phyloP scores from a whole-genome alignment of 2,113 vertebrate species.

The Lamprologus sp. region DNA sequence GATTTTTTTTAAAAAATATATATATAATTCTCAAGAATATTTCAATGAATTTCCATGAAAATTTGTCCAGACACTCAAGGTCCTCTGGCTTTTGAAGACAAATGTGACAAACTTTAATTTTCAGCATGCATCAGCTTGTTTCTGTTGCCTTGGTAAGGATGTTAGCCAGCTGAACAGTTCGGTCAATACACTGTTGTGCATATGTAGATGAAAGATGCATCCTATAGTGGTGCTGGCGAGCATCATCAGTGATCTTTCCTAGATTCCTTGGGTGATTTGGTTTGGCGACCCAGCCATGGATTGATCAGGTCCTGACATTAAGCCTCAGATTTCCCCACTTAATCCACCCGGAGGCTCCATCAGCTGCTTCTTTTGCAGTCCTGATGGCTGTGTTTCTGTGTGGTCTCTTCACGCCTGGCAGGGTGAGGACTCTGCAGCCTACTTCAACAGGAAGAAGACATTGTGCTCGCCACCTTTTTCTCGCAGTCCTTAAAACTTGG shows the following conservation, averaged over 20 bases:
- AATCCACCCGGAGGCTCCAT: not conserved
- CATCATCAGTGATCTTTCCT: not conserved
- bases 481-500: not conserved
- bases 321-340: not conserved
- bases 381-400: not conserved
- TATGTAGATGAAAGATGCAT: not conserved
- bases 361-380: not conserved
- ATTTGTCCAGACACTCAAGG: accelerated
- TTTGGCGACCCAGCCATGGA: not conserved
- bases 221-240: accelerated
- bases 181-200: accelerated
- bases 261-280: not conserved
- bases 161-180: not conserved
- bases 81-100: not conserved
- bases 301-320: not conserved
- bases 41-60: accelerated
- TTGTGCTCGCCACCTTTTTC: not conserved
- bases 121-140: not conserved
- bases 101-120: not conserved
- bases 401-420: accelerated
- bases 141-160: not conserved
- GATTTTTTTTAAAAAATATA: accelerated
- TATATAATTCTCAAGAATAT: not conserved
- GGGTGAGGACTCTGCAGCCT: not conserved
- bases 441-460: not conserved